phyloP scores from a whole-genome alignment of 2,797 vertebrate genomes.

The Poeciliopsis gracilis region DNA sequence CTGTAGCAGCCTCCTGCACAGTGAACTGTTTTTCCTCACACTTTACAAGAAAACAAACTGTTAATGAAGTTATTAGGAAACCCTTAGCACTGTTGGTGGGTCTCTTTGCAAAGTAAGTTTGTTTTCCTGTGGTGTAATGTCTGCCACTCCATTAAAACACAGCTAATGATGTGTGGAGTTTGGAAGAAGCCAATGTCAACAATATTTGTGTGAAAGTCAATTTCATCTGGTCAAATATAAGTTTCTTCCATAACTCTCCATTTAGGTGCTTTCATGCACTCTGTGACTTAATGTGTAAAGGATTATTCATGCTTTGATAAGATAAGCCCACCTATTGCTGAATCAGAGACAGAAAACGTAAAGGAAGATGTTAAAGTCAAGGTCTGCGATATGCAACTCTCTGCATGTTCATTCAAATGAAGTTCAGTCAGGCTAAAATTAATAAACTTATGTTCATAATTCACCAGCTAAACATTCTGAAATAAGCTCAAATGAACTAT shows the following conservation, averaged over 20 bases:
- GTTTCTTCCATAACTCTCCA: constrained; percentile 80
- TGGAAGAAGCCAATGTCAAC: constrained; percentile 62
- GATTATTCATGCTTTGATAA: not conserved
- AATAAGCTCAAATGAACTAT: not conserved
- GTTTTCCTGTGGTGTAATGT: constrained; percentile 47
- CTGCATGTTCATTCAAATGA: not conserved
- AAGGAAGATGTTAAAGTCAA: not conserved
- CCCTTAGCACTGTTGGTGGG: constrained; percentile 7
- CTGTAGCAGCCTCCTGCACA: constrained; percentile 9
- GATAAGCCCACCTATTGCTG: not conserved
- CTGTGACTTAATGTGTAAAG: constrained; percentile 10
- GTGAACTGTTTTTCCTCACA: constrained; percentile 21
- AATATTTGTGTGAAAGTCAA: constrained; percentile 72
- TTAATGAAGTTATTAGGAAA: constrained; percentile 41
- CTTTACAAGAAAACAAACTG: constrained; percentile 4
- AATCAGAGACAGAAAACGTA: not conserved
- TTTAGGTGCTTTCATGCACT: constrained; percentile 67
- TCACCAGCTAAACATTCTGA: not conserved
- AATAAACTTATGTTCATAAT: not conserved
- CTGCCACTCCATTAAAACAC: constrained; percentile 46
- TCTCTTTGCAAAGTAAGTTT: constrained; percentile 52
- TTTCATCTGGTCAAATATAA: constrained; percentile 81
- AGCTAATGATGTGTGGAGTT: constrained; percentile 64
- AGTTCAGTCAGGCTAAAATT: not conserved
- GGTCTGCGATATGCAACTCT: not conserved